phyloP scores from a whole-genome alignment of 2,113 vertebrate genomes.

The Cariama cristata region DNA sequence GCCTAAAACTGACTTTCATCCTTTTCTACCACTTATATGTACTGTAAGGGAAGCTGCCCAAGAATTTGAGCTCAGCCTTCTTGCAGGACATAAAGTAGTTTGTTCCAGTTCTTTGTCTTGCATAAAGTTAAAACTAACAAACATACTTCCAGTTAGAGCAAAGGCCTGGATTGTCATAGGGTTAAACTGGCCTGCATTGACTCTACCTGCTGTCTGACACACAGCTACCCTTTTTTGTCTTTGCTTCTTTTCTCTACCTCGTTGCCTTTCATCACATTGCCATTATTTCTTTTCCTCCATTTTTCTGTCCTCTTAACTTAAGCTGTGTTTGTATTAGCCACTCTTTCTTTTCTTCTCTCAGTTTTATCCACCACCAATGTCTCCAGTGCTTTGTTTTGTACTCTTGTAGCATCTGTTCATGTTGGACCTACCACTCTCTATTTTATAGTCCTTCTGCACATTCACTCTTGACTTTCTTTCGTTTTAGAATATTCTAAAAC shows the following conservation, averaged over 20 bases:
- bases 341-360: neutral
- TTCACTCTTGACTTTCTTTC: neutral
- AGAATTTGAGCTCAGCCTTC: neutral
- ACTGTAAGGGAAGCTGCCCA: neutral
- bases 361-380: neutral
- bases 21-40: neutral
- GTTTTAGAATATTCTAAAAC: neutral
- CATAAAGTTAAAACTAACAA: neutral
- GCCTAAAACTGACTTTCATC: neutral
- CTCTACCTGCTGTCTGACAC: neutral
- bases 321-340: neutral
- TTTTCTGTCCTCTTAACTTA: neutral
- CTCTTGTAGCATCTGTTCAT: neutral
- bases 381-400: neutral
- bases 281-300: neutral
- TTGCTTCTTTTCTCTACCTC: neutral
- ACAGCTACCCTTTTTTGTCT: neutral
- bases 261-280: neutral
- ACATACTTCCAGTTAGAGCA: neutral
- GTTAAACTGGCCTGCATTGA: neutral
- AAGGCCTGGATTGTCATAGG: rapidly evolving
- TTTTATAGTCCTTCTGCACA: neutral
- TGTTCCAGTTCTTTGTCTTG: neutral
- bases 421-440: neutral
- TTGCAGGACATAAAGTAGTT: neutral